Evolutionary conservation across 2,888 invertebrate genomes (phyloP).

Genomic region (Diaphora mendica): DNA sequence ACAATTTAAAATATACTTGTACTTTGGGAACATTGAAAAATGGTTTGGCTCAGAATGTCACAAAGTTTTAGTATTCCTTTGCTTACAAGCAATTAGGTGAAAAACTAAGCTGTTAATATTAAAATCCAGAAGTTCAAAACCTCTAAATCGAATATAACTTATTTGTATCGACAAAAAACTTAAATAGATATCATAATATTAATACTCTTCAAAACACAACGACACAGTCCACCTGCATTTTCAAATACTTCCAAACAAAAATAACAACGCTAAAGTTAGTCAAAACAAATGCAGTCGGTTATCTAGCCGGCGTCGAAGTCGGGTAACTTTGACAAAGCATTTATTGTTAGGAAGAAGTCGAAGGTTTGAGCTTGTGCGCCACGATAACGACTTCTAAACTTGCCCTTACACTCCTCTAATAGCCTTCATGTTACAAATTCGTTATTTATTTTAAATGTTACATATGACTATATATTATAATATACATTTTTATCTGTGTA

Average conservation of each 20-base stretch:
- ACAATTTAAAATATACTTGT: background rate
- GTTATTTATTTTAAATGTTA: slow-evolving; percentile 7
- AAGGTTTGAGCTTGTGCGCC: slow-evolving; percentile 51
- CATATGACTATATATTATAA: background rate
- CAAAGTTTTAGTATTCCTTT: background rate
- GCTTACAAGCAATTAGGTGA: too few relatives aligned
- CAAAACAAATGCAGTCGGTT: slow-evolving; percentile 74
- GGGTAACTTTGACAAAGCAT: slow-evolving; percentile 75
- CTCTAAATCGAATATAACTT: background rate
- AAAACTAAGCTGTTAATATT: background rate
- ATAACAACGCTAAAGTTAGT: slow-evolving; percentile 55
- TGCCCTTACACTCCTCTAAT: slow-evolving; percentile 47
- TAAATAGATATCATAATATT: background rate
- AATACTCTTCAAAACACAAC: slow-evolving; percentile 3
- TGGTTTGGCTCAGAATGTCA: background rate
- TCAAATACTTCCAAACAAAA: slow-evolving; percentile 39
- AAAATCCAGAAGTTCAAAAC: background rate
- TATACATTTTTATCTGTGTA: background rate
- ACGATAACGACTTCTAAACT: slow-evolving; percentile 80
- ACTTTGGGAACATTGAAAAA: background rate
- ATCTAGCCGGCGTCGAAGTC: slow-evolving; percentile 64
- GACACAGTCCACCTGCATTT: slow-evolving; percentile 19
- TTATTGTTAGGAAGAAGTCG: slow-evolving; percentile 77
- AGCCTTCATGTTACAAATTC: slow-evolving; percentile 41
- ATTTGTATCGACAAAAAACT: background rate